Evolutionary conservation across 1,140 invertebrate genomes (phyloP), one percentile per base, ranked within the genome.

Genomic region (Orius laevigatus): DNA sequence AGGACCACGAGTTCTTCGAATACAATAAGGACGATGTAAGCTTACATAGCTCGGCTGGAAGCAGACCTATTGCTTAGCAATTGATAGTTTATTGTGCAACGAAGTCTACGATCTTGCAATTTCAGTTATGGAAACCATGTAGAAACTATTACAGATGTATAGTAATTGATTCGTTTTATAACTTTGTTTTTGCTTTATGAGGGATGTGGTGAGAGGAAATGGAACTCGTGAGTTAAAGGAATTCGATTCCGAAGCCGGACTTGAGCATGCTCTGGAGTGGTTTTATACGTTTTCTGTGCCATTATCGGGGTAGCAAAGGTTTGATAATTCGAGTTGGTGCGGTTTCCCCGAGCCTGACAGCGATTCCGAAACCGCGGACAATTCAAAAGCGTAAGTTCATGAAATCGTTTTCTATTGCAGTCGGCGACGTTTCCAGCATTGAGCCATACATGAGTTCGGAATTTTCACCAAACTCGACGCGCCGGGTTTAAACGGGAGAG

Each of bases 301-400:
- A 61, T 60, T 34, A 79, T 59, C 16, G n/a, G 84, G 84, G 44
- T 81, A 60, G 62, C 78, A 80, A 64, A 88, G 88, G 66, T 92
- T 93, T n/a, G n/a, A n/a, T 5, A 93, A 68, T 70, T 93, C 90
- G 12, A 91, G 63, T 48, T 87, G n/a, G 66, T 10, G 85, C 87
- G 38, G 80, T 69, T 40, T 80, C n/a, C 3, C 79, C 84, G 10
- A 93, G 59, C 53, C 78, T 70, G 52, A 92, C 66, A 4, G 79
- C 81, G n/a, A 89, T 63, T 20, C 86, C 87, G 15, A 76, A 61
- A n/a, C 86, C 85, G 70, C 15, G 74, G 58, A 47, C 62, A 58
- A 55, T 31, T 66, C 59, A 18, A 42, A 42, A 42, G 2, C 4
- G 18, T 42, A 48, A 31, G 39, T 53, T 51, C 35, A 32, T 12